phyloP scores from a whole-genome alignment of 2,888 invertebrate genomes.

The Hypolimnas misippus region DNA sequence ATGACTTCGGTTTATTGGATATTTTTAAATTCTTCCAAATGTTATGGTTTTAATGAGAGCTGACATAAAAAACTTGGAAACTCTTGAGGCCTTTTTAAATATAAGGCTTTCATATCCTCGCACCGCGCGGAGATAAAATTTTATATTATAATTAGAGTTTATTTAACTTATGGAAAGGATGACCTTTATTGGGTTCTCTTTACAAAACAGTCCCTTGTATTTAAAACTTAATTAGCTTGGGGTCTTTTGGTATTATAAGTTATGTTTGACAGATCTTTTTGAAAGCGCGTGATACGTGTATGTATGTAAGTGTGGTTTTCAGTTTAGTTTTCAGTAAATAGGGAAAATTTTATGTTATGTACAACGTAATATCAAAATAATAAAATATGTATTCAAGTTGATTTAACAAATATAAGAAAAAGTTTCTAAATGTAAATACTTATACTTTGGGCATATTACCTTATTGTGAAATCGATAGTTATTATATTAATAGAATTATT shows the following conservation, averaged over 20 bases:
- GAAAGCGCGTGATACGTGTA: too few species aligned
- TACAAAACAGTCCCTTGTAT: not conserved
- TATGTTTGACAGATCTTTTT: not conserved
- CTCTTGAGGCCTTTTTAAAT: not conserved
- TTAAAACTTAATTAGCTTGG: constrained; percentile 1
- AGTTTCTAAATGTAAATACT: too few species aligned
- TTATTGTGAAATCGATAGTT: too few species aligned
- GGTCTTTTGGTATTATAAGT: not conserved
- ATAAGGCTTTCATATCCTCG: not conserved
- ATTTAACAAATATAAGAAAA: too few species aligned
- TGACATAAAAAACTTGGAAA: not conserved
- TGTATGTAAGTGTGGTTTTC: too few species aligned
- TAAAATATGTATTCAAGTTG: too few species aligned
- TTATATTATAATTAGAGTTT: not conserved
- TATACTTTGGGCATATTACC: too few species aligned
- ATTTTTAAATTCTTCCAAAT: not conserved
- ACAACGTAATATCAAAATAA: too few species aligned
- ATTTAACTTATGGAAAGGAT: not conserved
- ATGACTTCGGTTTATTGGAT: not conserved
- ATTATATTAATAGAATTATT: too few species aligned
- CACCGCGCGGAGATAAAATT: not conserved
- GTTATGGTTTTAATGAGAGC: constrained; percentile 1
- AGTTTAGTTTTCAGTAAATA: too few species aligned
- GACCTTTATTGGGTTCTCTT: not conserved
- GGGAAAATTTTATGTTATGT: too few species aligned